A percentile compares a stretch with the other conserved stretches of the same genome.
Conservation (phyloP, 30 jellyfish, hydroid and myxozoan genomes). For the Mastigias papua region DNA sequence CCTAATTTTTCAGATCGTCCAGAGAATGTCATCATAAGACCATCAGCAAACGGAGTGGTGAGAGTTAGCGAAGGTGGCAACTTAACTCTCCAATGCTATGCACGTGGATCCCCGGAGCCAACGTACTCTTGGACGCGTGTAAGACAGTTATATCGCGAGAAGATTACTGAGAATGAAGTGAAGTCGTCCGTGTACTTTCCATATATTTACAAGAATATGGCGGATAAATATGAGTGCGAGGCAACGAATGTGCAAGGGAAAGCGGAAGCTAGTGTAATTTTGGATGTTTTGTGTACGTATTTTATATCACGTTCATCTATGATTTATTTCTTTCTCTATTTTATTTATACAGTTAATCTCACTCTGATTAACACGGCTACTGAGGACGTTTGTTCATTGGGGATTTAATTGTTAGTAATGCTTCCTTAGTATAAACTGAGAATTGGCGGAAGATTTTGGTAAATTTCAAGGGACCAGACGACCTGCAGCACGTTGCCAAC, state of each 20-base stretch:
- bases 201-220: slow-evolving; percentile 17
- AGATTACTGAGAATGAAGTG: slow-evolving; percentile 9
- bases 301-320: too few relatives aligned
- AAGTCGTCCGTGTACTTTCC: slow-evolving; percentile 7
- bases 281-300: slow-evolving; percentile 67
- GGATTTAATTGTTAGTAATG: too few relatives aligned
- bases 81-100: slow-evolving; percentile 69
- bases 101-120: slow-evolving; percentile 90
- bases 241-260: slow-evolving; percentile 58
- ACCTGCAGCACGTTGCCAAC: too few relatives aligned
- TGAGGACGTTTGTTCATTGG: too few relatives aligned
- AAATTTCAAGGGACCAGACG: too few relatives aligned
- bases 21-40: slow-evolving; percentile 51
- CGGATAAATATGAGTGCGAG: slow-evolving; percentile 58
- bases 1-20: slow-evolving; percentile 61
- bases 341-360: too few relatives aligned
- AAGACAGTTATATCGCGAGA: slow-evolving; percentile 48
- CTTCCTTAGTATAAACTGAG: too few relatives aligned
- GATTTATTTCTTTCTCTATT: too few relatives aligned
- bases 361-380: too few relatives aligned
- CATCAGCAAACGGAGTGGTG: slow-evolving; percentile 76
- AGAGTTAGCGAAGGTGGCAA: slow-evolving; percentile 76
- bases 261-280: slow-evolving; percentile 12
- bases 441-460: too few relatives aligned
- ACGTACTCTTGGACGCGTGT: slow-evolving; percentile 78